A percentile compares a stretch with the other conserved stretches of the same genome.
phyloP scores from a whole-genome alignment of 2,797 vertebrate genomes.

The Sebastes matsubarae region DNA sequence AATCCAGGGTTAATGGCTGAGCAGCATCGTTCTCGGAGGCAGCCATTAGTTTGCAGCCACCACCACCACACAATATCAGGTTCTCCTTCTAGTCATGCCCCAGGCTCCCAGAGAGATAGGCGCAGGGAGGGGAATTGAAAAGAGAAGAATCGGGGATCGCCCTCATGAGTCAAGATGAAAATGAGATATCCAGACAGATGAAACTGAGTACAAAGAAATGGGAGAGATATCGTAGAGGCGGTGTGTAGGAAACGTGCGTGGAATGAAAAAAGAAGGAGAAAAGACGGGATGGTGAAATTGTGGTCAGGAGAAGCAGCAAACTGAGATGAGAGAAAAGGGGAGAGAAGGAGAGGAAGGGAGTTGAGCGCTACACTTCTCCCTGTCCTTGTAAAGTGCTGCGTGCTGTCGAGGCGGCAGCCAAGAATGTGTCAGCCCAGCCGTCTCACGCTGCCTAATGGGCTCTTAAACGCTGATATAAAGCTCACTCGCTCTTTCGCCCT shows the following conservation, averaged over 20 bases:
- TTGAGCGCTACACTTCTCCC: slow-evolving; percentile 76
- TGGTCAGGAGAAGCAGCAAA: slow-evolving; percentile 61
- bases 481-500: slow-evolving; percentile 74
- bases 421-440: slow-evolving; percentile 82
- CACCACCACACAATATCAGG: slow-evolving; percentile 60
- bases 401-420: slow-evolving; percentile 80
- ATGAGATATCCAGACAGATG: slow-evolving; percentile 62
- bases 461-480: slow-evolving; percentile 84
- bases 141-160: slow-evolving; percentile 43
- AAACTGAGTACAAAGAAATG: slow-evolving; percentile 48
- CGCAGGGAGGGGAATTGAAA: slow-evolving; percentile 40
- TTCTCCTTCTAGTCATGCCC: slow-evolving; percentile 49
- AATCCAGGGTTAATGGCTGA: slow-evolving; percentile 81
- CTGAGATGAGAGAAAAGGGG: slow-evolving; percentile 60
- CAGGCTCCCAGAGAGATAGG: slow-evolving; percentile 44
- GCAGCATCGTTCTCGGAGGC: slow-evolving; percentile 69
- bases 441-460: slow-evolving; percentile 81
- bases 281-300: slow-evolving; percentile 49
- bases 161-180: slow-evolving; percentile 60
- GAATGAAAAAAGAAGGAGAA: slow-evolving; percentile 48
- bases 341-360: slow-evolving; percentile 70
- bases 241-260: slow-evolving; percentile 18
- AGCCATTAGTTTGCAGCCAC: slow-evolving; percentile 67
- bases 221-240: slow-evolving; percentile 18
- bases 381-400: slow-evolving; percentile 82